Percentiles rank a stretch among this genome's conserved stretches.
These are phyloP conservation scores for Halictus rubicundus DNA, from an alignment of 1,140 invertebrate species.

Conservation along the genomic window DNA sequence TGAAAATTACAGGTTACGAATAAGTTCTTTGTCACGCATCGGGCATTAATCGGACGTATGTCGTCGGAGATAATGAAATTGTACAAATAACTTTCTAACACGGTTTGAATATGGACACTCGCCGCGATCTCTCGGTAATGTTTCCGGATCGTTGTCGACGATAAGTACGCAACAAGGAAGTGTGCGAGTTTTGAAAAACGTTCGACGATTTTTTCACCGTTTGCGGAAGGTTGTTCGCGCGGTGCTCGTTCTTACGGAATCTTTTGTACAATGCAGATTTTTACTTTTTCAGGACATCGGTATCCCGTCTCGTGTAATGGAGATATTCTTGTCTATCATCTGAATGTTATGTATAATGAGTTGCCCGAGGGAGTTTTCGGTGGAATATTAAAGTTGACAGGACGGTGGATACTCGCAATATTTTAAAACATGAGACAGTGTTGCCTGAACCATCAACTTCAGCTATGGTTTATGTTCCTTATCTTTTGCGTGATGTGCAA, in stretches of 20 bases:
- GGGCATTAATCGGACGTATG: neutral
- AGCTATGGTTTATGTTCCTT: conserved; percentile 67
- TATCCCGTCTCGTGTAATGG: conserved; percentile 17
- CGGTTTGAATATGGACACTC: neutral
- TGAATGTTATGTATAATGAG: conserved; percentile 49
- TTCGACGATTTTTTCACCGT: neutral
- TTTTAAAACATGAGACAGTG: conserved; percentile 67
- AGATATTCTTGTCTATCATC: conserved; percentile 22
- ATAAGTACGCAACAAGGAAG: neutral
- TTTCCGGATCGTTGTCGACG: neutral
- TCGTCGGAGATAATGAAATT: neutral
- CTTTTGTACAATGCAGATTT: neutral
- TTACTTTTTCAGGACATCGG: conserved; percentile 32
- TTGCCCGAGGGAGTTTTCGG: conserved; percentile 4
- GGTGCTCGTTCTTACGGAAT: neutral
- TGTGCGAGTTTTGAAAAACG: neutral
- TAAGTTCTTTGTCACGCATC: neutral
- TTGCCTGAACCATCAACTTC: conserved; percentile 60
- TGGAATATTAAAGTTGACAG: conserved; percentile 49
- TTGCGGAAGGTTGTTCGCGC: no score
- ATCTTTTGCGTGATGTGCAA: conserved; percentile 66
- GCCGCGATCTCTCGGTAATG: neutral
- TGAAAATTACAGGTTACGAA: neutral
- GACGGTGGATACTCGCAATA: conserved; percentile 39
- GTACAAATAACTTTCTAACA: neutral